Base-by-base conservation (phyloP, 1,140 invertebrate species). In the Camponotus floridanus region DNA sequence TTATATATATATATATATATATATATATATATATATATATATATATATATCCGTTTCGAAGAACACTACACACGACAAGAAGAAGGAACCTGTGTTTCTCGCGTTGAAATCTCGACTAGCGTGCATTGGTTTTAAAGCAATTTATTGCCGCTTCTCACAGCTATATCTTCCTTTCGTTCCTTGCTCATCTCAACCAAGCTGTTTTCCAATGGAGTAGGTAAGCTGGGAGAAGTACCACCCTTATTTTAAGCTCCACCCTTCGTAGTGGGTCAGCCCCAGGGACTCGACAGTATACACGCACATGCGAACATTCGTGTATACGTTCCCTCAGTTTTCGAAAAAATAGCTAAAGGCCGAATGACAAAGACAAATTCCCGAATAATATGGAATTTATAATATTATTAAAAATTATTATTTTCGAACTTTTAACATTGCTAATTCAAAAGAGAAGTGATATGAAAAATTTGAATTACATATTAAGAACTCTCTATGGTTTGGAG, bases 231-330 rank as follows among this genome's bases (percentile, higher is more conserved):
- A 90, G 91, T 88, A 91, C 89, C 94, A 94, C 94, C 94, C 93
- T 94, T 94, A 91, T 91, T 93, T 93, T 93, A 94, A 94, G 93
- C 93, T 93, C 94, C 94, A 94, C 93, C 93, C 93, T 94, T 93
- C 86, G 73, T 26, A 86, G 87, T 81, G 88, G 90, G 86, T 92
- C 90, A 89, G 70, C 85, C 71, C 51, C 57, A 70, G 71, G 76
- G 51, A 42, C 9, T 80, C 70, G 76, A 80, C 68, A 51, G 62
- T 45, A 48, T 85, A 39, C 70, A 51, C 5, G 7, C 48, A 55
- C 31, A 3, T 70, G 26, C 42, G 42, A 85, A 68, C 31, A 21
- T 39, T 62, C 6, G 9, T 87, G 86, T 88, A 36, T 88, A 70
- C 0, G 76, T 83, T 45, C 71, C 7, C 45, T 26, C 18, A 31